Conservation (phyloP, 2,888 invertebrate species). For the Campopleginae sp. region DNA sequence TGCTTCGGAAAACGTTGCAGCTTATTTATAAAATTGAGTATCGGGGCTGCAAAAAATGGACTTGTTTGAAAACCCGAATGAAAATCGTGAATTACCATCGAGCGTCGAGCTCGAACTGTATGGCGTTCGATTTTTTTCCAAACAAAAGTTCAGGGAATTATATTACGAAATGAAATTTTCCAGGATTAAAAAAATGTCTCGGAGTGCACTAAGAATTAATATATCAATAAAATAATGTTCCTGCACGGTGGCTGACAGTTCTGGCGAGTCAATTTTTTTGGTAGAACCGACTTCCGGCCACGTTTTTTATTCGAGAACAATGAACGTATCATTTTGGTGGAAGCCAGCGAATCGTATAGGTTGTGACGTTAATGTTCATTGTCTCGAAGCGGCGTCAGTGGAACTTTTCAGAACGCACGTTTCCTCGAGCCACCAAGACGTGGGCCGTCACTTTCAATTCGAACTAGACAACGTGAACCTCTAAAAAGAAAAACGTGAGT, state of each 20-base stretch:
- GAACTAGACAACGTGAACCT: slow-evolving; percentile 51
- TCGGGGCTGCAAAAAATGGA: background rate
- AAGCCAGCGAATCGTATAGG: slow-evolving; percentile 17
- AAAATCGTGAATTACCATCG: too few species aligned
- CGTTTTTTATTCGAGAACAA: slow-evolving; percentile 24
- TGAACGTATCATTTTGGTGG: slow-evolving; percentile 25
- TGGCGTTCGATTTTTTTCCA: background rate
- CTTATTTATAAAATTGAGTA: background rate
- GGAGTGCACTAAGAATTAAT: background rate
- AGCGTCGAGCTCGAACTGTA: background rate
- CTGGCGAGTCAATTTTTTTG: background rate
- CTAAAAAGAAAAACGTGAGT: slow-evolving; percentile 42
- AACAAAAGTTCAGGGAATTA: background rate
- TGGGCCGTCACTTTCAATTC: slow-evolving; percentile 25
- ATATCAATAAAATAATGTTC: slow-evolving; percentile 4
- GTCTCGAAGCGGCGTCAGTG: slow-evolving; percentile 19
- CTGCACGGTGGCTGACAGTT: slow-evolving; percentile 1
- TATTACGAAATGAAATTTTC: background rate
- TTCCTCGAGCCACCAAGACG: slow-evolving; percentile 20
- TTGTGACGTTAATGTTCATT: slow-evolving; percentile 40
- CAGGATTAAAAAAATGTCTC: background rate
- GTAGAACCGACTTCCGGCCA: background rate
- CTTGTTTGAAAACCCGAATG: background rate
- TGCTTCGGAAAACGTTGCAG: background rate
- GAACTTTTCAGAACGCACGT: slow-evolving; percentile 7